A percentile compares a stretch with the other conserved stretches of the same genome.
Evolutionary conservation across 2,888 invertebrate genomes (phyloP).

Genomic region (Drosophila infuscata): DNA sequence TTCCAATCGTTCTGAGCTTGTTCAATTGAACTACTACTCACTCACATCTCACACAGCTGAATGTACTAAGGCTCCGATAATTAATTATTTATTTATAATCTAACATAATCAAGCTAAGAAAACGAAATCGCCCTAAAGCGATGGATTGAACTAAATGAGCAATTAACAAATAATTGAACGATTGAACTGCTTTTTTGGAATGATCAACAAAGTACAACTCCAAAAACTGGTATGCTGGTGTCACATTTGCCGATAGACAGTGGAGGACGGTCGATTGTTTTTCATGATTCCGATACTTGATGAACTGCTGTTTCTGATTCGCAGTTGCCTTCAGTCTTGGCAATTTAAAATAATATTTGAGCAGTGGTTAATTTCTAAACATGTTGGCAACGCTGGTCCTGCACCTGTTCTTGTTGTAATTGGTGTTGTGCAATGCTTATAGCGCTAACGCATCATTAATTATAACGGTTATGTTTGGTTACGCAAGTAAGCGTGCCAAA

Average conservation of each 20-base stretch:
- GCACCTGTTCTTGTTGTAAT: slow-evolving; percentile 15
- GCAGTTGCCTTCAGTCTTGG: background rate
- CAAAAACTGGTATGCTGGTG: slow-evolving; percentile 24
- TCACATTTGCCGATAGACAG: slow-evolving; percentile 27
- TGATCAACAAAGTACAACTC: background rate
- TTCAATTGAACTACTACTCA: background rate
- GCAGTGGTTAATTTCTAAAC: slow-evolving; percentile 7
- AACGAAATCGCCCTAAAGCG: background rate
- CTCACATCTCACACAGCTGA: background rate
- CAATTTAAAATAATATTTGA: background rate
- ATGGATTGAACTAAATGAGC: background rate
- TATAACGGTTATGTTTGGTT: slow-evolving; percentile 86
- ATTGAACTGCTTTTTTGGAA: background rate
- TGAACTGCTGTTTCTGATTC: background rate
- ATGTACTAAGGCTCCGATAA: background rate
- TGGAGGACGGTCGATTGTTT: slow-evolving; percentile 25
- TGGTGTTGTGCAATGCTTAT: slow-evolving; percentile 44
- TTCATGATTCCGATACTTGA: background rate
- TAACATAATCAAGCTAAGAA: background rate
- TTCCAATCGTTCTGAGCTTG: background rate
- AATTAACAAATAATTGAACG: background rate
- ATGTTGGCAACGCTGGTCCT: slow-evolving; percentile 33
- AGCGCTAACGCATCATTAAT: slow-evolving; percentile 68
- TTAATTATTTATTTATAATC: no score
- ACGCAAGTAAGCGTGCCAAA: no score